Conservation (phyloP, 2,797 vertebrate species). For the Artibeus lituratus region DNA sequence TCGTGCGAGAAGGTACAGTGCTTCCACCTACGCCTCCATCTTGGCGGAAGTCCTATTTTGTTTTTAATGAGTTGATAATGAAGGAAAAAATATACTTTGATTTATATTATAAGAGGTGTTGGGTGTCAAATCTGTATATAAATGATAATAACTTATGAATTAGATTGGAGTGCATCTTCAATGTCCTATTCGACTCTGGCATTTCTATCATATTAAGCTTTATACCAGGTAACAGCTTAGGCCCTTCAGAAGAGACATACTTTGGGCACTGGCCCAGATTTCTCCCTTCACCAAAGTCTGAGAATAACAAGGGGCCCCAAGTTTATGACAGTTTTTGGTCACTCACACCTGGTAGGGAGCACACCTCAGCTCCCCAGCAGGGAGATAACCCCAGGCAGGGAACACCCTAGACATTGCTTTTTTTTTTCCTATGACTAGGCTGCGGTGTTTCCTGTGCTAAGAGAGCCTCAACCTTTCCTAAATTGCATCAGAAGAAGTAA, state of each 20-base stretch:
- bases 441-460: not conserved
- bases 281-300: not conserved
- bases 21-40: too few relatives aligned
- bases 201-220: not conserved
- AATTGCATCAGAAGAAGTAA: slow-evolving; percentile 10
- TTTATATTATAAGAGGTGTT: not conserved
- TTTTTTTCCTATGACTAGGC: not conserved
- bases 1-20: too few relatives aligned
- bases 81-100: not conserved
- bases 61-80: not conserved
- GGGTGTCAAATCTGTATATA: not conserved
- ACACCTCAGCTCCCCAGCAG: too few relatives aligned
- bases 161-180: not conserved
- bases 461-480: not conserved
- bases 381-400: not conserved
- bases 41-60: too few relatives aligned
- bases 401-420: not conserved
- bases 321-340: not conserved
- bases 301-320: not conserved
- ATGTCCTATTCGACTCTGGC: not conserved
- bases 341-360: not conserved
- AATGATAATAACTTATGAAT: not conserved
- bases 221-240: not conserved
- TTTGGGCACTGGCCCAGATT: not conserved
- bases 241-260: not conserved